These are phyloP conservation scores for Spodoptera exigua DNA, from an alignment of 2,888 invertebrate genomes.

Conservation along the genomic window DNA sequence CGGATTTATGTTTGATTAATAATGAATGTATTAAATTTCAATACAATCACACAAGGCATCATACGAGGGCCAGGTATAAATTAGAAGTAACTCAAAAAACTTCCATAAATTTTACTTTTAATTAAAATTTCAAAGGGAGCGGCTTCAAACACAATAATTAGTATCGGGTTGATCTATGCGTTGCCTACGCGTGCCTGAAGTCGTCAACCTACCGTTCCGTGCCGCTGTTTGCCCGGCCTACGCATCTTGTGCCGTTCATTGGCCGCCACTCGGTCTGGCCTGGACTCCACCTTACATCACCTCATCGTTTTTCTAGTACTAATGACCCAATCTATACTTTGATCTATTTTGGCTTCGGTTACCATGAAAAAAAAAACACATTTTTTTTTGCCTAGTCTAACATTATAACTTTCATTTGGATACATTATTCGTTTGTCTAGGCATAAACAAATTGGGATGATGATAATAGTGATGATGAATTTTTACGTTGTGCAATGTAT, in stretches of 20 bases:
- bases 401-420: too few species aligned
- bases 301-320: constrained; percentile 5
- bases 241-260: constrained; percentile 29
- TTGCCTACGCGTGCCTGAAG: constrained; percentile 29
- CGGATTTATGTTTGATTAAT: too few species aligned
- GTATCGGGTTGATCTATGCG: constrained; percentile 4
- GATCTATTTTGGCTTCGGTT: neutral
- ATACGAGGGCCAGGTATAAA: too few species aligned
- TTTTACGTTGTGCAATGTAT: constrained; percentile 4
- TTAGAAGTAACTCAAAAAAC: too few species aligned
- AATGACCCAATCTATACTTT: constrained; percentile 1
- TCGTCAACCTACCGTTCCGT: constrained; percentile 27
- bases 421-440: neutral
- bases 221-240: constrained; percentile 36
- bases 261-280: constrained; percentile 43
- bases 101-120: too few species aligned
- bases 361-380: neutral
- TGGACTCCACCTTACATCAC: constrained; percentile 9
- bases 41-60: too few species aligned
- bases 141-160: constrained; percentile 11
- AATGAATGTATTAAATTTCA: too few species aligned
- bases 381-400: neutral
- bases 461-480: constrained; percentile 17
- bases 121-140: constrained; percentile 10
- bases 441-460: constrained; percentile 11